Evolutionary conservation across 2,888 invertebrate species (phyloP), one percentile per base, ranked within the genome.

Genomic region (Sycophila texana): DNA sequence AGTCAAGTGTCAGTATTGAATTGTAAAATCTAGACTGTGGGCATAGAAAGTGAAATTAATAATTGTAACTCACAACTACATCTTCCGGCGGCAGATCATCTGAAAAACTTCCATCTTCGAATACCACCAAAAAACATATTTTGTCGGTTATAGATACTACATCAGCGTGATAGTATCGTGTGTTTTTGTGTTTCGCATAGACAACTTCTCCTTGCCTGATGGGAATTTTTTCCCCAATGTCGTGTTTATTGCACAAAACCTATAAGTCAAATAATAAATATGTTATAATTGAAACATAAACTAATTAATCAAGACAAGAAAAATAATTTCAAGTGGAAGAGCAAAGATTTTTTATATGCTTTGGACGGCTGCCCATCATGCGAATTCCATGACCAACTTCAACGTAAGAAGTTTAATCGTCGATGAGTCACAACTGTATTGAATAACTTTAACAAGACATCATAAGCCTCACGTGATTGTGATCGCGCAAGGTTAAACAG

Each of bases 171-270:
- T 94, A 94, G 86, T 92, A 94, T 61, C 94, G 91, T 2, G 91
- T 91, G 83, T 93, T 94, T 74, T 91, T 91, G 87, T 94, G 93
- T 83, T 92, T 93, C 0, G 93, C 94, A 91, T 93, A 93, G 4
- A 94, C 93, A n/a, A 84, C 86, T 75, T 92, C 91, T 0, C 88
- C 89, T 55, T 87, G 87, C 16, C 88, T 85, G 58, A 86, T 85
- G 13, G 88, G 87, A 49, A 85, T 85, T 79, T 87, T 89, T 7
- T 86, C 88, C 30, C 85, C 86, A 14, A 85, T 86, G 13, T 85
- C 84, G 55, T 90, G 90, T 4, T 84, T 84, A 70, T 87, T 86
- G 79, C 90, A 90, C n/a, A 86, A 86, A 49, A 90, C 85, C 89
- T 90, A 58, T 0, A 80, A 80, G n/a, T 20, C 57, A 49, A 67